A percentile compares a stretch with the other conserved stretches of the same genome.
phyloP scores from a whole-genome alignment of 2,888 invertebrate genomes.

The Strigamia maritima region DNA sequence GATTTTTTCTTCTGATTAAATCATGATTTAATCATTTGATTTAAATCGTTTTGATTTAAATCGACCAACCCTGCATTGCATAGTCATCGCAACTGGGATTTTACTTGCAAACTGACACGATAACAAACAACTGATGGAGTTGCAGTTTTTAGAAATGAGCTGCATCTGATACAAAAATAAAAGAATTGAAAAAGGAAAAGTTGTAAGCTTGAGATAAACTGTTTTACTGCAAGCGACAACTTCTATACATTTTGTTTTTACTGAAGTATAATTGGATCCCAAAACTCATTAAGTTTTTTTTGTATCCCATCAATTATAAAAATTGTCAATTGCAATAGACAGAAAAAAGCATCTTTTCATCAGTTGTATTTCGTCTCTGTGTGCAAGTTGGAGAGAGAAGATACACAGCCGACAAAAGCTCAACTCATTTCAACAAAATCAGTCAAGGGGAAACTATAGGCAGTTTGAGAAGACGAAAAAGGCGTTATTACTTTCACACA shows the following conservation, averaged over 20 bases:
- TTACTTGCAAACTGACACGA: not conserved
- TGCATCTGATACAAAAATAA: not conserved
- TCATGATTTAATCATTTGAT: no score
- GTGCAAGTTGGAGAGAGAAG: conserved; percentile 5
- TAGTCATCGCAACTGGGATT: not conserved
- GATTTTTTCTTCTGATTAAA: no score
- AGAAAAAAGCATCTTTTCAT: conserved; percentile 20
- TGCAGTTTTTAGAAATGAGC: not conserved
- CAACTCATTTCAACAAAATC: conserved; percentile 20
- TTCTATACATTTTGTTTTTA: not conserved
- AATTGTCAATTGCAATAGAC: conserved; percentile 17
- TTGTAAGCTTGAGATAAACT: not conserved
- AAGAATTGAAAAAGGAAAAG: not conserved
- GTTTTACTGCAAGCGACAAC: not conserved
- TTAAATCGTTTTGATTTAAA: no score
- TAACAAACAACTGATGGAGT: not conserved
- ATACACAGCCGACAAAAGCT: conserved; percentile 23
- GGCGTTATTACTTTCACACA: conserved; percentile 19
- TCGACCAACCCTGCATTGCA: no score
- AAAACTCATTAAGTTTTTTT: conserved; percentile 17
- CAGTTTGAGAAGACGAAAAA: conserved; percentile 20
- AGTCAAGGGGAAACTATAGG: conserved; percentile 23
- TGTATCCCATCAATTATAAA: not conserved
- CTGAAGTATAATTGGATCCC: not conserved
- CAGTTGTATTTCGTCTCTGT: not conserved